Conservation (phyloP, 2,888 invertebrate species). For the Calameuta filiformis region DNA sequence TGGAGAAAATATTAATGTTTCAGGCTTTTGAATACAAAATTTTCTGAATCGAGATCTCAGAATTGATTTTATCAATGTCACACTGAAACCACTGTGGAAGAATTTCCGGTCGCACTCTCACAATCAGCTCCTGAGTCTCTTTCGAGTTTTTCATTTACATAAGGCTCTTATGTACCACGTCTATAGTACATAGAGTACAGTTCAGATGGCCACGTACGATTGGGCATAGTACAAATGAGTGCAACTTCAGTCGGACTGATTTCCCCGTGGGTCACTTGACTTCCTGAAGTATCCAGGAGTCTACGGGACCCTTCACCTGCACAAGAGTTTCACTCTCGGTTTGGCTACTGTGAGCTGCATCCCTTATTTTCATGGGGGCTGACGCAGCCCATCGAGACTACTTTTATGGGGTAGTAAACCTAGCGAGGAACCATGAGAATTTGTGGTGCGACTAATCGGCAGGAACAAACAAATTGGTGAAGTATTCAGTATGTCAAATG, state of each 20-base stretch:
- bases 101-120: background rate
- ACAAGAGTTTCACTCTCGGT: background rate
- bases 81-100: background rate
- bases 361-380: background rate
- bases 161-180: background rate
- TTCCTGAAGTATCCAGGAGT: background rate
- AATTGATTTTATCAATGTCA: background rate
- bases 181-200: background rate
- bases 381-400: background rate
- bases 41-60: background rate
- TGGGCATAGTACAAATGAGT: conserved; percentile 17
- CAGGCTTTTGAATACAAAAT: background rate
- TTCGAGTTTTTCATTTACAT: background rate
- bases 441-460: background rate
- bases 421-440: background rate
- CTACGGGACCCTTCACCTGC: background rate
- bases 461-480: background rate
- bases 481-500: background rate
- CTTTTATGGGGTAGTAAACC: background rate
- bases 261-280: conserved; percentile 26
- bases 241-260: conserved; percentile 18
- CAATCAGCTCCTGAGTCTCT: background rate
- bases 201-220: background rate
- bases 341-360: background rate
- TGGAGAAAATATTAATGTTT: background rate